phyloP scores from a whole-genome alignment of 2,113 vertebrate species.

The Thinocorus orbignyianus region DNA sequence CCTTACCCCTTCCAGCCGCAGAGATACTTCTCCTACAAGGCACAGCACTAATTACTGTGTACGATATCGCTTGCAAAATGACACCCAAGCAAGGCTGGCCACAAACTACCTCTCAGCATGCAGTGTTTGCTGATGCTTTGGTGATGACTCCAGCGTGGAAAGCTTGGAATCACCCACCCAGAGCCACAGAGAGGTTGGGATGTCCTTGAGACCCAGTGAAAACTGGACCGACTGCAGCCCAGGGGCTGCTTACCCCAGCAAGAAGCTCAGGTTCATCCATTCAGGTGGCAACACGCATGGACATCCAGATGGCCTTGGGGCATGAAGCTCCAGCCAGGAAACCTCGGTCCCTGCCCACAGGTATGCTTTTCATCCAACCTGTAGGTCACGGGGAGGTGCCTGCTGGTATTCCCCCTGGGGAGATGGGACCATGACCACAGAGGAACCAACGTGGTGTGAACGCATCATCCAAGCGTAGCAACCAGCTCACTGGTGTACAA shows the following conservation, averaged over 20 bases:
- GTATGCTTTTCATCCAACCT: background rate
- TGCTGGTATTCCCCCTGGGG: background rate
- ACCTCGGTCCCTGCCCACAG: background rate
- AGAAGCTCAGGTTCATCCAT: background rate
- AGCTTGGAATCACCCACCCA: background rate
- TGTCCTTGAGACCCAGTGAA: background rate
- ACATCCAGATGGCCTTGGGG: background rate
- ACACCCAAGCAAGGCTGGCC: background rate
- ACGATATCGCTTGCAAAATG: background rate
- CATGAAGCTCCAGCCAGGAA: background rate
- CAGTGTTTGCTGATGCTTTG: background rate
- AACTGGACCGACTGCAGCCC: background rate
- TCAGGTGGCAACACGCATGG: background rate
- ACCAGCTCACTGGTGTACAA: background rate
- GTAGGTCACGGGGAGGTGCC: background rate
- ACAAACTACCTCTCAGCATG: background rate
- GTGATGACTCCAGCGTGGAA: background rate
- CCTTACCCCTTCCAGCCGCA: background rate
- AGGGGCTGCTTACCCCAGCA: fast-evolving
- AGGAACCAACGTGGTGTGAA: background rate
- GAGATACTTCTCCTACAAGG: background rate
- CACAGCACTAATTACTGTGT: background rate
- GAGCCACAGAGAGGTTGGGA: background rate
- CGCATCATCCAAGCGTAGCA: fast-evolving
- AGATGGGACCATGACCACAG: background rate